A percentile compares a stretch with the other conserved stretches of the same genome.
Evolutionary conservation across 2,113 vertebrate species (phyloP).

Genomic region (Oncorhynchus keta): DNA sequence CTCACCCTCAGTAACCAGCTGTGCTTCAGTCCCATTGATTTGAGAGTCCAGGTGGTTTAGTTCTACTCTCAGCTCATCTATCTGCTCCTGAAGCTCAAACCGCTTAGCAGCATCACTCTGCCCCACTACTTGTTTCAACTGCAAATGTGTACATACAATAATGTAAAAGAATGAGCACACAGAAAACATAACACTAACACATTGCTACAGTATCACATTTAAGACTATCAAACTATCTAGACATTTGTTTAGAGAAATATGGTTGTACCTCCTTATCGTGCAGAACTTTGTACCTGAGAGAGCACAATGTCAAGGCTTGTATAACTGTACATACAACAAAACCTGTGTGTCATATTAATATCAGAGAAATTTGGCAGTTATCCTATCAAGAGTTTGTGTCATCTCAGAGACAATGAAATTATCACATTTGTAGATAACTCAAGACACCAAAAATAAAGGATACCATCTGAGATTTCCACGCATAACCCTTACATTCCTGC

Average conservation of each 20-base stretch:
- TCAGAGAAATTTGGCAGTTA: not conserved
- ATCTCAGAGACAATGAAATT: not conserved
- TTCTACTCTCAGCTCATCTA: slow-evolving; percentile 73
- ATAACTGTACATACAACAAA: too few relatives aligned
- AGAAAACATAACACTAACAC: not conserved
- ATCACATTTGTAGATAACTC: not conserved
- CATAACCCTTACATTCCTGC: slow-evolving; percentile 70
- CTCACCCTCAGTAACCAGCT: slow-evolving; percentile 77
- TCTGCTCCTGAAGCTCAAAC: slow-evolving; percentile 70
- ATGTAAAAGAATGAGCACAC: not conserved
- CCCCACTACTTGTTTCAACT: slow-evolving; percentile 60
- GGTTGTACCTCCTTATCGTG: slow-evolving; percentile 72
- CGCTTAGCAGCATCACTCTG: slow-evolving; percentile 66
- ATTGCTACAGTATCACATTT: not conserved
- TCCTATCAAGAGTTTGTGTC: not conserved
- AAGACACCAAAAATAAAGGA: slow-evolving; percentile 49
- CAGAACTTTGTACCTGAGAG: slow-evolving; percentile 70
- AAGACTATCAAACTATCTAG: not conserved
- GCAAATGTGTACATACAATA: not conserved
- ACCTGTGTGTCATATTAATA: not conserved
- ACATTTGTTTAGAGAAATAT: not conserved
- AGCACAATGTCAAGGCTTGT: slow-evolving; percentile 51
- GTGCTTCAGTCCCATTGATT: slow-evolving; percentile 73
- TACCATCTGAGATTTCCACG: slow-evolving; percentile 78
- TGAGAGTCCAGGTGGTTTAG: slow-evolving; percentile 78